These are phyloP conservation scores for Tetraodon nigroviridis DNA, from an alignment of 2,113 vertebrate genomes.

Conservation along the genomic window DNA sequence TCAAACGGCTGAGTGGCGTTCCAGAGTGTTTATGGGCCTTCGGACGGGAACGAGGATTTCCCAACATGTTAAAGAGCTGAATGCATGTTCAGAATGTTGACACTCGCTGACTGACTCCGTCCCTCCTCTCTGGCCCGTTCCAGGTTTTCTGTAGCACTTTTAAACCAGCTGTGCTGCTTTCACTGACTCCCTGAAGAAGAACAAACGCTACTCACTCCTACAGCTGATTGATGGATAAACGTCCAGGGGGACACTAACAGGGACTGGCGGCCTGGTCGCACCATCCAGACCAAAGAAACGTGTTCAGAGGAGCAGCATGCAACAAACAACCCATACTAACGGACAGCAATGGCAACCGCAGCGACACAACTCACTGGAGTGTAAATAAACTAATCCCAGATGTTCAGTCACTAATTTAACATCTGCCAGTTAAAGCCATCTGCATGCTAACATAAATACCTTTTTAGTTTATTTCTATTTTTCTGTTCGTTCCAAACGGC, in stretches of 20 bases:
- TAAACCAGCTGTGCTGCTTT: slow-evolving; percentile 93
- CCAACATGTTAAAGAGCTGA: background rate
- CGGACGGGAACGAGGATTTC: background rate
- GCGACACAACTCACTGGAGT: slow-evolving; percentile 5
- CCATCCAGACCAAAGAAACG: slow-evolving; percentile 74
- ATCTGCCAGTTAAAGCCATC: background rate
- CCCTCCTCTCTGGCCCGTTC: slow-evolving; percentile 91
- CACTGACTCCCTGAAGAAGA: slow-evolving; percentile 89
- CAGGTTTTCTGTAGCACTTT: slow-evolving; percentile 96
- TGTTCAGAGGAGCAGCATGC: slow-evolving; percentile 72
- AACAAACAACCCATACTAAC: slow-evolving; percentile 51
- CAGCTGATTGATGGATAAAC: slow-evolving; percentile 84
- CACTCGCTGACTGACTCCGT: slow-evolving; percentile 72
- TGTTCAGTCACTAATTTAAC: background rate
- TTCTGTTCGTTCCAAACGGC: too few species aligned
- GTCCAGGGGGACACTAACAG: slow-evolving; percentile 84
- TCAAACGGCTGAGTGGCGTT: background rate
- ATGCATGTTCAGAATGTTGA: slow-evolving; percentile 20
- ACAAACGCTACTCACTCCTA: slow-evolving; percentile 82
- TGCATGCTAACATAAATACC: too few species aligned
- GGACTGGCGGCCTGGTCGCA: slow-evolving; percentile 76
- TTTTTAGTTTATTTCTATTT: too few species aligned
- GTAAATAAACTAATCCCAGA: background rate
- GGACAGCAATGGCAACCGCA: slow-evolving; percentile 60
- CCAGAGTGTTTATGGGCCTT: background rate